Conservation (phyloP, 2,113 vertebrate species). For the Eulacestoma nigropectus region DNA sequence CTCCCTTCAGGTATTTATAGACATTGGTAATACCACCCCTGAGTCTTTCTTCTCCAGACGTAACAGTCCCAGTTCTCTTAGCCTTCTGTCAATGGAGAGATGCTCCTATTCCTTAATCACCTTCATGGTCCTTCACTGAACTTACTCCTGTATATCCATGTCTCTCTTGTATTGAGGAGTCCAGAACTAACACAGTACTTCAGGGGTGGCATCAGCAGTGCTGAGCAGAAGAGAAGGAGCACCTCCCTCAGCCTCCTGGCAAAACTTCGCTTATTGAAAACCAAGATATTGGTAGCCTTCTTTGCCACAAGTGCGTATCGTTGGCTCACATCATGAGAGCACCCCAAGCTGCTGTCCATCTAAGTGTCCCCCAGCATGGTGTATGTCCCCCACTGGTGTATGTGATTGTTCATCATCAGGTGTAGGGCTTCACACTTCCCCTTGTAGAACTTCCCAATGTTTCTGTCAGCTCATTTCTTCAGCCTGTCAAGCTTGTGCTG, state of each 20-base stretch:
- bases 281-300: not conserved
- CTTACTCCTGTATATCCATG: not conserved
- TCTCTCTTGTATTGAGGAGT: not conserved
- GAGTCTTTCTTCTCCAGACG: not conserved
- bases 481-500: not conserved
- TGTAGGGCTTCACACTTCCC: not conserved
- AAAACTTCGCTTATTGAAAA: not conserved
- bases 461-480: not conserved
- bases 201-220: not conserved
- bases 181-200: not conserved
- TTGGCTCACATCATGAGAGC: fast-evolving
- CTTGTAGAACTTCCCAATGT: not conserved
- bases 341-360: not conserved
- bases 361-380: not conserved
- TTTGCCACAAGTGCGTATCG: not conserved
- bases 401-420: not conserved
- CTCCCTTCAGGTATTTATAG: not conserved
- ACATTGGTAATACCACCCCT: not conserved
- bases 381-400: not conserved
- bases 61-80: not conserved
- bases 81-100: not conserved
- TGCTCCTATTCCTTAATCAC: not conserved
- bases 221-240: not conserved
- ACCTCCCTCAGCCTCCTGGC: not conserved
- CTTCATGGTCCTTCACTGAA: not conserved